Evolutionary conservation across 2,113 vertebrate genomes (phyloP).

Genomic region (Anhinga anhinga): DNA sequence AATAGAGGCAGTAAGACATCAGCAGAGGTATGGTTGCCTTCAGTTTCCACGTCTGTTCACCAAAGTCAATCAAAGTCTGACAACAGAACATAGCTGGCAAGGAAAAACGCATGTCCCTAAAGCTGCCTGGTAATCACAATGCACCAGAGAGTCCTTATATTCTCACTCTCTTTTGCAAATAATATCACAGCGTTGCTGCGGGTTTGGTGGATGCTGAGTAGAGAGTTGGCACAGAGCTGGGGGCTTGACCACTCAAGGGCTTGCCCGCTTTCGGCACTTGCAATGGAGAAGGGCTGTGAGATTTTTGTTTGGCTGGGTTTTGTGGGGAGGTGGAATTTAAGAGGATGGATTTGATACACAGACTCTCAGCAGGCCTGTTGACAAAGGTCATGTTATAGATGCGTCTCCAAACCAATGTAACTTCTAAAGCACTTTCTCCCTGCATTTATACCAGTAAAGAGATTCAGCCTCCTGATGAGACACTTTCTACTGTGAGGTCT

Average conservation of each 20-base stretch:
- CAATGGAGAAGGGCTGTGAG: not conserved
- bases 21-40: not conserved
- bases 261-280: rapidly evolving
- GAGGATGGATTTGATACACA: not conserved
- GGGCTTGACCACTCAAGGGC: not conserved
- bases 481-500: not conserved
- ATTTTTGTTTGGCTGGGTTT: not conserved
- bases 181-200: not conserved
- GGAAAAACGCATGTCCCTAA: rapidly evolving
- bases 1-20: rapidly evolving
- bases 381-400: not conserved
- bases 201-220: not conserved
- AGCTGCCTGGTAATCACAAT: not conserved
- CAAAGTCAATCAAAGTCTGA: not conserved
- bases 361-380: not conserved
- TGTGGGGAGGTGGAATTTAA: not conserved
- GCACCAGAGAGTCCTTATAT: not conserved
- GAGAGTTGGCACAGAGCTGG: not conserved
- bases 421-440: not conserved
- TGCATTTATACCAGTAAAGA: not conserved
- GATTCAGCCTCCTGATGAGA: not conserved
- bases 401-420: not conserved
- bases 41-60: not conserved
- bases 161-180: not conserved
- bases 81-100: not conserved